phyloP scores from a whole-genome alignment of 2,797 vertebrate species.

The Neomorphus geoffroyi region DNA sequence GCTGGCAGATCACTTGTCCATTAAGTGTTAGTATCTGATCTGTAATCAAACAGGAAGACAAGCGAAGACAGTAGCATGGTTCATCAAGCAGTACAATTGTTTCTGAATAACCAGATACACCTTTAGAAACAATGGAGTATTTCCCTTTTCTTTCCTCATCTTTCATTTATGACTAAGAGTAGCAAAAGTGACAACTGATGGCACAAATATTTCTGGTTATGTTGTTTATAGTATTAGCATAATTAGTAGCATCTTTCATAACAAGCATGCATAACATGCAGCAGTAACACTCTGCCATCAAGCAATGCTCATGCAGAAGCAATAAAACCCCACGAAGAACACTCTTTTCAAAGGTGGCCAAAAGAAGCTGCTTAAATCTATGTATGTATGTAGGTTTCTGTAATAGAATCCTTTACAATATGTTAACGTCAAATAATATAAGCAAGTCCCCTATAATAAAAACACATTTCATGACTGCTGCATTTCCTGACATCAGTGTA shows the following conservation, averaged over 20 bases:
- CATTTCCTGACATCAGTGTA: neutral
- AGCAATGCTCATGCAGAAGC: neutral
- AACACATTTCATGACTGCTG: neutral
- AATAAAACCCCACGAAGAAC: neutral
- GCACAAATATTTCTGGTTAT: slow-evolving; percentile 16
- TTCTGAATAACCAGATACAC: neutral
- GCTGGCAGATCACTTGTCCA: neutral
- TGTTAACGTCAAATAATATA: neutral
- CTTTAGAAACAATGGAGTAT: slow-evolving; percentile 5
- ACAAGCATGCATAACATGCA: slow-evolving; percentile 1
- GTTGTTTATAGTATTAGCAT: slow-evolving; percentile 20
- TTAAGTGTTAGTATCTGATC: slow-evolving; percentile 9
- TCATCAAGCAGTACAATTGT: slow-evolving; percentile 22
- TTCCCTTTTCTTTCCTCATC: neutral
- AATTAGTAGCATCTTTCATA: slow-evolving; percentile 50
- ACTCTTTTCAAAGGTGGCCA: neutral
- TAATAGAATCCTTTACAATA: neutral
- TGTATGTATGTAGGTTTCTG: neutral
- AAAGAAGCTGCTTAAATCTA: neutral
- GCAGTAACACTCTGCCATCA: neutral
- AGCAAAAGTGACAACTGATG: slow-evolving; percentile 34
- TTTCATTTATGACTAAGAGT: slow-evolving; percentile 20
- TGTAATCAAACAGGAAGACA: slow-evolving; percentile 8
- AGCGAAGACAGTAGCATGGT: neutral
- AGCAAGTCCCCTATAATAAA: neutral